Conservation (phyloP, 2,113 vertebrate species). For the Mirza zaza region DNA sequence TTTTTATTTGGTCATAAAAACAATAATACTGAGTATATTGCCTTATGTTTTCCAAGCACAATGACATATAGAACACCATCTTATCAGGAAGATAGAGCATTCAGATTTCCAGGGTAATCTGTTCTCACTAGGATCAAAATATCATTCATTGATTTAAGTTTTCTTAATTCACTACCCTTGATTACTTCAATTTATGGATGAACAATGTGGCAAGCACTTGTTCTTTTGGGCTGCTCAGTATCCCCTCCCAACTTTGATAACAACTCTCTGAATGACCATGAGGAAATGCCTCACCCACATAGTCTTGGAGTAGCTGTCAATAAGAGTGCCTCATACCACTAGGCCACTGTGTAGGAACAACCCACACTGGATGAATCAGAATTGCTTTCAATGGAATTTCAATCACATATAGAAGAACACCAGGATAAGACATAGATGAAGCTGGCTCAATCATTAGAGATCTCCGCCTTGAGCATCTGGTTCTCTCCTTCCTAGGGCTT, state of each 20-base stretch:
- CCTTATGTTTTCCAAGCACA: neutral
- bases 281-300: neutral
- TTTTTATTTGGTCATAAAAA: conserved; percentile 5
- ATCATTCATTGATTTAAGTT: neutral
- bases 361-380: neutral
- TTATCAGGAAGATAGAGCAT: neutral
- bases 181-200: neutral
- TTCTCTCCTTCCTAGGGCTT: neutral
- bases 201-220: neutral
- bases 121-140: conserved; percentile 9
- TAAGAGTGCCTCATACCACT: neutral
- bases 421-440: neutral
- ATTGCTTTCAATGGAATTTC: neutral
- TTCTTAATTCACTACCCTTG: neutral
- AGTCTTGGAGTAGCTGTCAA: neutral
- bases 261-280: neutral
- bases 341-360: neutral
- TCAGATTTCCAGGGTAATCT: neutral
- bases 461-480: neutral
- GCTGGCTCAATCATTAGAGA: neutral
- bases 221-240: neutral
- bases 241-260: neutral
- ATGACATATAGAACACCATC: neutral
- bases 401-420: neutral
- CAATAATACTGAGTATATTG: neutral